Evolutionary conservation across 2,888 invertebrate genomes (phyloP).

Genomic region (Dryococelus australis): DNA sequence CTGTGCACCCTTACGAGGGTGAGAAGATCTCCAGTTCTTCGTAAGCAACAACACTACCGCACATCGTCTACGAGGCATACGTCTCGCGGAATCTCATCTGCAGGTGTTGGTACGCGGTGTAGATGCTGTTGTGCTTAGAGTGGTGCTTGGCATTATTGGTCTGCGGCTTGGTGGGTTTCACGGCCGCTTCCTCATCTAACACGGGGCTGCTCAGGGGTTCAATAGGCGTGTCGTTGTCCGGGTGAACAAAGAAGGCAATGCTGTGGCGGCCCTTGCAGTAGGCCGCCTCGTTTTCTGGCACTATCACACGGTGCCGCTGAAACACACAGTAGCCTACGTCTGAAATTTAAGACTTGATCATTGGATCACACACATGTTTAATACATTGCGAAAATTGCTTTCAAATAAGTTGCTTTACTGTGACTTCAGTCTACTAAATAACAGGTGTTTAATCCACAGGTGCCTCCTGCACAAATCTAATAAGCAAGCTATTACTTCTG

Average conservation of each 20-base stretch:
- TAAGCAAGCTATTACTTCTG: no score
- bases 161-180: background rate
- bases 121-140: constrained; percentile 57
- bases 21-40: no score
- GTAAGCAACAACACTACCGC: no score
- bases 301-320: constrained; percentile 75
- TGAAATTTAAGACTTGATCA: background rate
- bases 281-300: constrained; percentile 70
- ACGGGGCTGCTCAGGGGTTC: constrained; percentile 57
- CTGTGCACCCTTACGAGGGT: no score
- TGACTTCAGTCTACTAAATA: no score
- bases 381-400: no score
- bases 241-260: constrained; percentile 79
- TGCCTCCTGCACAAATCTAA: no score
- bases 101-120: constrained; percentile 74
- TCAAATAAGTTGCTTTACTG: no score
- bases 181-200: constrained; percentile 57
- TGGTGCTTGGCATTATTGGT: constrained; percentile 29
- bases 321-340: constrained; percentile 11
- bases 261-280: constrained; percentile 74
- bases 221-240: constrained; percentile 66
- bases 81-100: constrained; percentile 76
- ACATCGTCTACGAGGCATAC: constrained; percentile 61
- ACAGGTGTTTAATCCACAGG: no score
- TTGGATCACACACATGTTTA: no score